Evolutionary conservation across 2,797 vertebrate species (phyloP), one percentile per base, ranked within the genome.

Genomic region (Gallinago stenura): DNA sequence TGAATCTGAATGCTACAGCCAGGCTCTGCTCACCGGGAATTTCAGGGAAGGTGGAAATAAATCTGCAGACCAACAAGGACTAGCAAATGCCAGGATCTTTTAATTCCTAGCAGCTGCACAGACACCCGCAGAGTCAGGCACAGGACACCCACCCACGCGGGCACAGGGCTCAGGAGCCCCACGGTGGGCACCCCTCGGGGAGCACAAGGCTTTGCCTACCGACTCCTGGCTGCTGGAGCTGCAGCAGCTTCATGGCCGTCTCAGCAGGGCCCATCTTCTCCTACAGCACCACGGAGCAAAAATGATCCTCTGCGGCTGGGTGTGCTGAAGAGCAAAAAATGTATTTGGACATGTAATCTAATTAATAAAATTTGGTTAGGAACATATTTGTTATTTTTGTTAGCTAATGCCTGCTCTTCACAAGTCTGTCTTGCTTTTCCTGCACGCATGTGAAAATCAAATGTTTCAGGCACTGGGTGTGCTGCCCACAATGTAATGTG

Each of bases 101-200:
- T 33, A 69, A 4, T 9, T 57, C 26, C 28, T 43, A n/a, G 41
- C 53, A 25, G 50, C 53, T 71, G 22, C 61, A 43, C 0, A 35
- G 65, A 56, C 21, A 18, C 24, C 25, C 3, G 1, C 10, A 30
- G 66, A 43, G 50, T 46, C 15, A 50, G 69, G 60, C 82, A 77
- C 54, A 70, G 75, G 78, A 33, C 19, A 10, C 13, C 8, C 1
- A 10, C 8, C 19, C 15, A 6, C 8, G n/a, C 22, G 18, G 1
- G 6, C 51, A 15, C 5, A 7, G 8, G 56, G 9, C 25, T 35
- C 11, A 19, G 53, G 15, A 87, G 14, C n/a, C 30, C 33, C 22
- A 7, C 1, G 1, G 12, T 1, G 10, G 35, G 20, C 12, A 51
- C 6, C 6, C 2, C 9, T 41, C 3, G 15, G 22, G 19, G 12